Conservation (phyloP, 2,888 invertebrate species). For the Podabrus alpinus region DNA sequence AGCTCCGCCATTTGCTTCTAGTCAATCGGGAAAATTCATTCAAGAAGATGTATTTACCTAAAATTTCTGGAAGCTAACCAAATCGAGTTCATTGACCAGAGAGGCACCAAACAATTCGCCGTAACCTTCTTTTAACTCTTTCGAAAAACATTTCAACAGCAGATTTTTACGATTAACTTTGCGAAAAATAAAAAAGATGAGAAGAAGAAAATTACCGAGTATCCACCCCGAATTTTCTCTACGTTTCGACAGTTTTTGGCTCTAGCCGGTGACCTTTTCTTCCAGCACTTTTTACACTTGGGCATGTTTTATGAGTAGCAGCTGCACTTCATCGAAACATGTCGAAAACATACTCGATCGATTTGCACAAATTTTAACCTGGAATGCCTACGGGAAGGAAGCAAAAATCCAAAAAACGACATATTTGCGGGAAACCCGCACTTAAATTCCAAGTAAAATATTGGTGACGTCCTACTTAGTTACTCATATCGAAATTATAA, state of each 20-base stretch:
- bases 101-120: neutral
- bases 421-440: neutral
- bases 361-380: neutral
- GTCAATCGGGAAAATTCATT: neutral
- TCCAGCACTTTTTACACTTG: too few relatives aligned
- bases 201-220: too few relatives aligned
- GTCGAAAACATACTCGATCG: neutral
- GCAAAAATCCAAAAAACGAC: neutral
- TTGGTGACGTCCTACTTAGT: neutral
- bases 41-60: neutral
- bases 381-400: neutral
- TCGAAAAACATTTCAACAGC: neutral
- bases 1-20: neutral
- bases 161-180: neutral
- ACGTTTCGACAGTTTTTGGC: too few relatives aligned
- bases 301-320: too few relatives aligned
- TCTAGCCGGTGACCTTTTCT: too few relatives aligned
- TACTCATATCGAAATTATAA: neutral
- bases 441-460: neutral
- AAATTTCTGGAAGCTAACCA: neutral
- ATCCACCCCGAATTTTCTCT: too few relatives aligned
- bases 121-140: neutral
- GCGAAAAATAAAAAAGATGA: too few relatives aligned
- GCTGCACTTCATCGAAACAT: too few relatives aligned
- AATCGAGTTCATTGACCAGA: neutral